phyloP scores from a whole-genome alignment of 1,140 invertebrate genomes.

The Thaumatotibia leucotreta region DNA sequence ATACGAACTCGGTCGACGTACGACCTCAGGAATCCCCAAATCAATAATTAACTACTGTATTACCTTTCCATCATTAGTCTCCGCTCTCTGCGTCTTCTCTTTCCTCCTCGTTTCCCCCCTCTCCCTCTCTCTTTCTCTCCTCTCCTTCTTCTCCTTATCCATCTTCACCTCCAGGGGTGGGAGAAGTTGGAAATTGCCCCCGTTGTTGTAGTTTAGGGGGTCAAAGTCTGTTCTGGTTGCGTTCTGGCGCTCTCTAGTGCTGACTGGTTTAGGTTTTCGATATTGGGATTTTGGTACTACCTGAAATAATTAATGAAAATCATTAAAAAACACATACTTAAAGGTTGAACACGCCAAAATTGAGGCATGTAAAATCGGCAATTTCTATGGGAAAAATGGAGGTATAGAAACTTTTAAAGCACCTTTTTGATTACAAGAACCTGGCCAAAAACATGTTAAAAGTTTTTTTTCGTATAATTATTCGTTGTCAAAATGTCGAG shows the following conservation, averaged over 20 bases:
- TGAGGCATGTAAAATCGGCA: too few relatives aligned
- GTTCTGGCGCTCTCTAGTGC: conserved; percentile 32
- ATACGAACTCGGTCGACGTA: too few relatives aligned
- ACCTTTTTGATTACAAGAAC: too few relatives aligned
- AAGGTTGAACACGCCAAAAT: too few relatives aligned
- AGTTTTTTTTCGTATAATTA: too few relatives aligned
- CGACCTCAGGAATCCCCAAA: too few relatives aligned
- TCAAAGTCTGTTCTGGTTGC: conserved; percentile 55
- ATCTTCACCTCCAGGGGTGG: conserved; percentile 18
- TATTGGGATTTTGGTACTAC: conserved; percentile 68
- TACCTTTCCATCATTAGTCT: conserved; percentile 27
- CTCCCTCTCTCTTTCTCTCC: conserved; percentile 41
- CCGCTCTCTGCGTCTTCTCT: conserved; percentile 38
- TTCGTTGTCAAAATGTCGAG: too few relatives aligned
- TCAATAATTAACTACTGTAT: too few relatives aligned
- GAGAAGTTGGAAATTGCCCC: conserved; percentile 61
- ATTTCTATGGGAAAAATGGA: too few relatives aligned
- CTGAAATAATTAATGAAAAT: conserved; percentile 29
- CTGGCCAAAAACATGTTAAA: too few relatives aligned
- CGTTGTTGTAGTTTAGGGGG: conserved; percentile 70
- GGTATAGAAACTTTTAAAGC: too few relatives aligned
- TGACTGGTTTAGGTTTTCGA: conserved; percentile 39
- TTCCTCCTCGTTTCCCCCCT: conserved; percentile 19
- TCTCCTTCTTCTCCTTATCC: conserved; percentile 20
- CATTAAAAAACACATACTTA: too few relatives aligned